Evolutionary conservation across 1,140 invertebrate genomes (phyloP), one percentile per base, ranked within the genome.

Genomic region (Nasonia longicornis): DNA sequence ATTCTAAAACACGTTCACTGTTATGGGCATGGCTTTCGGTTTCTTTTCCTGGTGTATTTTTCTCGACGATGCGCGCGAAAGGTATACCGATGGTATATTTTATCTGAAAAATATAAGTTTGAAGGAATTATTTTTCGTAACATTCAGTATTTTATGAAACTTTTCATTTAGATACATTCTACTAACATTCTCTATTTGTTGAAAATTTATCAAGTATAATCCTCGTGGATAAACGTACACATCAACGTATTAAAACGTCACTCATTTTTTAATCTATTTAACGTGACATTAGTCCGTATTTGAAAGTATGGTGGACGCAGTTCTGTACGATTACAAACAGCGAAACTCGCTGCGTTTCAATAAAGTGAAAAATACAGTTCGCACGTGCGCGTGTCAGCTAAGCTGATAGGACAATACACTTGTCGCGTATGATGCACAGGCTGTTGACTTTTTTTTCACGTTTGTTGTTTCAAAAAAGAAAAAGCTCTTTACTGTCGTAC

Each of bases 281-380:
- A 1, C 35, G 38, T 45, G 45, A 22, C 52, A 31, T 35, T 14
- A 20, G 22, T 26, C 7, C 52, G 76, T 35, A 52, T 66, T 22
- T 70, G 69, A 78, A 52, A 78, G 45, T 70, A 70, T 78, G 6
- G 10, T 78, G 45, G 67, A 52, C 38, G 26, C 66, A 22, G 8
- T 29, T 16, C 14, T 16, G 22, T 22, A 35, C 75, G 63, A 20
- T 31, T 63, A 45, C 48, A 77, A 67, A 69, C 76, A 77, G 66
- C 66, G 16, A 45, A 69, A 69, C 42, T 12, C 76, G 31, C 14
- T 52, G 66, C 66, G 66, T 69, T 42, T 77, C 64, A 77, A 38
- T 69, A 16, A 20, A 45, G 35, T 42, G 38, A 66, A 26, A 77
- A 77, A 77, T 70, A 70, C 20, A 22, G 66, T 52, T 10, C 22